These are phyloP conservation scores for Tenualosa thibaudeaui DNA, from an alignment of 2,797 vertebrate species.

Conservation along the genomic window DNA sequence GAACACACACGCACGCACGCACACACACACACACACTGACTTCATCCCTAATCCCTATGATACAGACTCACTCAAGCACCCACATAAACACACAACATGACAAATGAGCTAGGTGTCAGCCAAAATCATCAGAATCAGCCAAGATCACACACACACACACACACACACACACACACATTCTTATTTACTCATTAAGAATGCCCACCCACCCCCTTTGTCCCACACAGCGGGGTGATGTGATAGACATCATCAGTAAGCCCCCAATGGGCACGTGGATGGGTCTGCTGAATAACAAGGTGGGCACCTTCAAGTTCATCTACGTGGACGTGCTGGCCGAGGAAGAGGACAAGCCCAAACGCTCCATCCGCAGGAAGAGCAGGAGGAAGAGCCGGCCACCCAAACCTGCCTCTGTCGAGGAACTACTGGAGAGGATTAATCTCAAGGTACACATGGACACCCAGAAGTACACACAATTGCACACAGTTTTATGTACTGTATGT, in stretches of 20 bases:
- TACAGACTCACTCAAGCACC: conserved; percentile 67
- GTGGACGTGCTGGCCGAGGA: conserved; percentile 94
- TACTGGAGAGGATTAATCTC: conserved; percentile 93
- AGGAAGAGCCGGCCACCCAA: conserved; percentile 82
- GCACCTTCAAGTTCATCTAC: conserved; percentile 99
- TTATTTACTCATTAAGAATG: too few species aligned
- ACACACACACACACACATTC: too few species aligned
- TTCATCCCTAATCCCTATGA: conserved; percentile 98
- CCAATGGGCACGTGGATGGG: conserved; percentile 99
- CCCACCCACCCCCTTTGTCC: too few species aligned
- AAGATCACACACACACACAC: too few species aligned
- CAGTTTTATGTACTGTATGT: background rate
- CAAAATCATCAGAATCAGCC: too few species aligned
- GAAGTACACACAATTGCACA: too few species aligned
- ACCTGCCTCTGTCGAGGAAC: conserved; percentile 94
- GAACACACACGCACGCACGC: background rate
- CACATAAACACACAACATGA: too few species aligned
- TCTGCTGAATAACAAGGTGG: conserved; percentile 96
- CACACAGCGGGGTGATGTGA: conserved; percentile 91
- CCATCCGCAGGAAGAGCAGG: conserved; percentile 63
- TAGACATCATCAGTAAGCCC: conserved; percentile 98
- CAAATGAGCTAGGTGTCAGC: too few species aligned
- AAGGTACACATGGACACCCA: conserved; percentile 73
- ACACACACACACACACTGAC: conserved; percentile 62
- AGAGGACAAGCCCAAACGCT: conserved; percentile 90